Evolutionary conservation across 2,888 invertebrate species (phyloP).

Genomic region (Xylocampa areola): DNA sequence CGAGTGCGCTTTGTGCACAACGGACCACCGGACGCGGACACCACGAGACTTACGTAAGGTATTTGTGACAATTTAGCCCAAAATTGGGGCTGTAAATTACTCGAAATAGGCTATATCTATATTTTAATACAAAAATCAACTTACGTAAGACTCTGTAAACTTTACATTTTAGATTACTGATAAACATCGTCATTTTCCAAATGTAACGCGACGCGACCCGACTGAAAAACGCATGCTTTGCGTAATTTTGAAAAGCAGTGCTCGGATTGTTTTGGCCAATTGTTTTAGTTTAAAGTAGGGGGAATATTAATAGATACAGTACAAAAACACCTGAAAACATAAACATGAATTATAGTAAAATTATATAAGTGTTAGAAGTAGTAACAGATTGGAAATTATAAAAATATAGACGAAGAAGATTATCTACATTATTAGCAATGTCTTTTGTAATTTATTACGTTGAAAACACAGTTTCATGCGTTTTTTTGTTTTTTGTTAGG

Average conservation of each 20-base stretch:
- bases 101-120: conserved; percentile 6
- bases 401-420: conserved; percentile 1
- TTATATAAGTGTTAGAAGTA: conserved; percentile 43
- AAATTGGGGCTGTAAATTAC: conserved; percentile 11
- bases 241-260: conserved; percentile 81
- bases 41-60: conserved; percentile 33
- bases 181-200: conserved; percentile 38
- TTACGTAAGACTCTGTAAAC: conserved; percentile 35
- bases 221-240: conserved; percentile 40
- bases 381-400: conserved; percentile 21
- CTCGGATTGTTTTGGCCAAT: conserved; percentile 83
- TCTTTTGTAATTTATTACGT: no score
- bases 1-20: conserved; percentile 7
- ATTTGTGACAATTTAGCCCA: not conserved
- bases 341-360: conserved; percentile 68
- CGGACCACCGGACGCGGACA: conserved; percentile 22
- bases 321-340: conserved; percentile 84
- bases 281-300: conserved; percentile 69
- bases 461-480: no score
- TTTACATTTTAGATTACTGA: conserved; percentile 25
- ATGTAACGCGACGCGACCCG: conserved; percentile 31
- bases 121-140: conserved; percentile 16
- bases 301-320: conserved; percentile 73
- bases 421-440: no score
- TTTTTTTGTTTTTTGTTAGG: no score